These are phyloP conservation scores for Eulimnadia texana DNA, from an alignment of 1,140 invertebrate species.

Conservation along the genomic window DNA sequence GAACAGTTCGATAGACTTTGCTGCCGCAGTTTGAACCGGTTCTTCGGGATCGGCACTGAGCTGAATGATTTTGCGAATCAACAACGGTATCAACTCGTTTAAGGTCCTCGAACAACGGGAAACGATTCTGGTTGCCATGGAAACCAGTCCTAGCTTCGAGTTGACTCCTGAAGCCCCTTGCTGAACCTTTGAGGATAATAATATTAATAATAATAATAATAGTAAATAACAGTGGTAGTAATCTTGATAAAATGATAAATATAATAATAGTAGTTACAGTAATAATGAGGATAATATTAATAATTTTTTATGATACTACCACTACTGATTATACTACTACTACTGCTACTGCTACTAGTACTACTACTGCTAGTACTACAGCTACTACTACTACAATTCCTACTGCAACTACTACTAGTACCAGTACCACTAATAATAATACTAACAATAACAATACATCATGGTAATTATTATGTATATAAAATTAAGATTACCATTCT, in stretches of 20 bases:
- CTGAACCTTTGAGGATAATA: not conserved
- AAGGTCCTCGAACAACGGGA: not conserved
- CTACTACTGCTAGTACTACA: no score
- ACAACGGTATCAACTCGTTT: not conserved
- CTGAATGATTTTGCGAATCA: slow-evolving; percentile 7
- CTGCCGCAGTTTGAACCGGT: not conserved
- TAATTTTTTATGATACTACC: no score
- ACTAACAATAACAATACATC: not conserved
- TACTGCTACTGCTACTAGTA: no score
- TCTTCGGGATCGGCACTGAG: not conserved
- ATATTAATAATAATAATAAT: not conserved
- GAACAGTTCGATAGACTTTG: not conserved
- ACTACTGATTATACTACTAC: no score
- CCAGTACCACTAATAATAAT: no score
- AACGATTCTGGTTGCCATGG: not conserved
- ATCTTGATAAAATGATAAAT: not conserved
- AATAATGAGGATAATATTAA: no score
- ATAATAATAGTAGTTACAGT: not conserved
- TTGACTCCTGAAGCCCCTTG: not conserved
- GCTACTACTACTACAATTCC: no score
- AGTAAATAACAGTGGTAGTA: not conserved
- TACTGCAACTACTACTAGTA: no score
- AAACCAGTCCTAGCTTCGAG: not conserved
- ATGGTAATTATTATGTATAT: not conserved
- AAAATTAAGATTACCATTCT: not conserved